phyloP scores from a whole-genome alignment of 2,113 vertebrate genomes.

The Poeciliopsis occidentalis region DNA sequence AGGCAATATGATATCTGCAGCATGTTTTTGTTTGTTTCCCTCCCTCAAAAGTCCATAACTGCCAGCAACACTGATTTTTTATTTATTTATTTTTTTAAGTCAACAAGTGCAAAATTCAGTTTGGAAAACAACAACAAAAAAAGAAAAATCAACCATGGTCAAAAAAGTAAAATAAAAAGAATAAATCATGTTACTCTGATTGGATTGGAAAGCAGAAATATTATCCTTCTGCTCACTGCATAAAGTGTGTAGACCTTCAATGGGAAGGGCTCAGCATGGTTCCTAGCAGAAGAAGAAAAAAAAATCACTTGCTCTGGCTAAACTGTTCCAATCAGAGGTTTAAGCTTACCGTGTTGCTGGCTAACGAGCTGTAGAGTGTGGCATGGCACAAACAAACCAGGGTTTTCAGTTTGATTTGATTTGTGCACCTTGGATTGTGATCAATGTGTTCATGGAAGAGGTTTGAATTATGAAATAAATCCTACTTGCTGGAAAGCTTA shows the following conservation, averaged over 20 bases:
- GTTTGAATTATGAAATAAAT: neutral
- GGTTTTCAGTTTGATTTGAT: conserved; percentile 8
- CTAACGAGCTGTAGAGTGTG: neutral
- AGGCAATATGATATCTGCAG: neutral
- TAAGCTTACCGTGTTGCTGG: neutral
- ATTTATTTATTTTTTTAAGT: conserved; percentile 5
- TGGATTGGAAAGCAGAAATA: conserved; percentile 18
- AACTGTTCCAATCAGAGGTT: conserved; percentile 3
- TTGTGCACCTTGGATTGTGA: neutral
- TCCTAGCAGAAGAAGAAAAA: neutral
- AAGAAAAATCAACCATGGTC: conserved; percentile 14
- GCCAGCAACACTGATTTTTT: neutral
- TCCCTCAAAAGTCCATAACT: neutral
- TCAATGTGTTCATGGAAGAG: neutral
- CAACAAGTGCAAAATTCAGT: conserved; percentile 10
- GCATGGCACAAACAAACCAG: neutral
- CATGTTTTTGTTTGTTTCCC: neutral
- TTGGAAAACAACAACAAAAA: conserved; percentile 7
- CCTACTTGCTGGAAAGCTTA: neutral
- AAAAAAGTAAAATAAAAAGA: conserved; percentile 25
- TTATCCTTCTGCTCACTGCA: conserved; percentile 4
- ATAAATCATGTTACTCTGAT: conserved; percentile 17
- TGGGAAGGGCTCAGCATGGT: conserved; percentile 1
- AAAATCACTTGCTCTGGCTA: neutral
- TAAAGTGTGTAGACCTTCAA: neutral